Percentiles rank a stretch among this genome's conserved stretches.
phyloP scores from a whole-genome alignment of 2,113 vertebrate species.

The Oceanites oceanicus region DNA sequence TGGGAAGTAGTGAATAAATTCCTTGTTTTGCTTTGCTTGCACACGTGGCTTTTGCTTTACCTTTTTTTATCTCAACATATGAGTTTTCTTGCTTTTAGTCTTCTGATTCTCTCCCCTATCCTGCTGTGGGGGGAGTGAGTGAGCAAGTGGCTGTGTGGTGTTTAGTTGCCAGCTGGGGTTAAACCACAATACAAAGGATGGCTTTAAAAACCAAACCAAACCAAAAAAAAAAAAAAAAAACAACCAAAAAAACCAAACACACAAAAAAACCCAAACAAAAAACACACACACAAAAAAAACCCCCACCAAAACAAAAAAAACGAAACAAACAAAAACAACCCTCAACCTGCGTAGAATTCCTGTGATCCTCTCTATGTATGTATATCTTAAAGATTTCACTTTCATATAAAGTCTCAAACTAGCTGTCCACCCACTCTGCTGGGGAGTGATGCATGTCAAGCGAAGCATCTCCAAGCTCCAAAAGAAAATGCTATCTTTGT shows the following conservation, averaged over 20 bases:
- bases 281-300: not conserved
- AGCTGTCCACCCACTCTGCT: constrained; percentile 58
- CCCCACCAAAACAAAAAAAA: not conserved
- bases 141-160: not conserved
- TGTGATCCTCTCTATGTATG: constrained; percentile 3
- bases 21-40: not conserved
- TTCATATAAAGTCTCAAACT: constrained; percentile 14
- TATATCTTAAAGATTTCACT: constrained; percentile 50
- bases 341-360: not conserved
- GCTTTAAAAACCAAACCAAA: not conserved
- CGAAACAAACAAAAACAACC: not conserved
- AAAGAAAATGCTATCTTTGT: constrained; percentile 53
- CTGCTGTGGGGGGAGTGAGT: not conserved
- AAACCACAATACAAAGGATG: not conserved
- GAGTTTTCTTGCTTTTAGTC: not conserved
- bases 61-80: not conserved
- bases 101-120: not conserved
- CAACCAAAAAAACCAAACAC: too few species aligned
- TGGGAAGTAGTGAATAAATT: not conserved
- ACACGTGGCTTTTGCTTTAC: not conserved
- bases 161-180: not conserved
- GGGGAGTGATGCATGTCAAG: constrained; percentile 53
- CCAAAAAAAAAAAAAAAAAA: too few species aligned
- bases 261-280: not conserved
- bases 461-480: not conserved